Base-by-base conservation (phyloP, 1,140 invertebrate species). In the Globodera ellingtonae region DNA sequence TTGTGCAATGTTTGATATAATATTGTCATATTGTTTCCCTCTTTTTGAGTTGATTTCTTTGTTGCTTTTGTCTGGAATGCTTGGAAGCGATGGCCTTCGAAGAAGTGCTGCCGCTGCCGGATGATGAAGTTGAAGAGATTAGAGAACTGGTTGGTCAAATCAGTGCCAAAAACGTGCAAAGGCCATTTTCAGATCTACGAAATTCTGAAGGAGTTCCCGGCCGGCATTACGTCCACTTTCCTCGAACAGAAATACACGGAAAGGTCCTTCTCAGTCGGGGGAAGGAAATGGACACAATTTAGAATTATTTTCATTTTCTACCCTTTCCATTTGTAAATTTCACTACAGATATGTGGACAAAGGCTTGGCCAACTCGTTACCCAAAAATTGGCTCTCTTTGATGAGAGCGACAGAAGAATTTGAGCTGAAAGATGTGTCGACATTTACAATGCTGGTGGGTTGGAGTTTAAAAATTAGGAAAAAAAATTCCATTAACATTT, bases 301-400 rank as follows among this genome's bases (percentile, higher is more conserved):
- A 3, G 5, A 44, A 59, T 24, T 24, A 65, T 24, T 50, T 35
- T 35, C 35, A 35, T 35, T 35, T 35, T 2, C 3, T 35, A 35
- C 35, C 35, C 35, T 35, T 35, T 35, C 3, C 35, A 35, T 35
- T 35, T 35, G 35, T 35, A 46, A 35, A 10, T 78, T 81, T 65
- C 59, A 35, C 52, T 56, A 24, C 6, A 81, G 80, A 80, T 81
- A 79, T 65, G 80, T 81, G 69, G n/a, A 81, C 73, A 79, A 56
- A n/a, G 78, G 78, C 5, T 71, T 81, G 46, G 79, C 79, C 24
- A 79, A 35, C 7, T 24, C 35, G n/a, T 67, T 81, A 48, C 75
- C 80, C 13, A 79, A 3, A 52, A 78, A 81, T 69, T 81, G 80
- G 80, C 79, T 81, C 8, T 15, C 46, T 21, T 62, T 73, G 35